Base-by-base conservation (phyloP, 2,797 vertebrate species). In the Pipistrellus nathusii region DNA sequence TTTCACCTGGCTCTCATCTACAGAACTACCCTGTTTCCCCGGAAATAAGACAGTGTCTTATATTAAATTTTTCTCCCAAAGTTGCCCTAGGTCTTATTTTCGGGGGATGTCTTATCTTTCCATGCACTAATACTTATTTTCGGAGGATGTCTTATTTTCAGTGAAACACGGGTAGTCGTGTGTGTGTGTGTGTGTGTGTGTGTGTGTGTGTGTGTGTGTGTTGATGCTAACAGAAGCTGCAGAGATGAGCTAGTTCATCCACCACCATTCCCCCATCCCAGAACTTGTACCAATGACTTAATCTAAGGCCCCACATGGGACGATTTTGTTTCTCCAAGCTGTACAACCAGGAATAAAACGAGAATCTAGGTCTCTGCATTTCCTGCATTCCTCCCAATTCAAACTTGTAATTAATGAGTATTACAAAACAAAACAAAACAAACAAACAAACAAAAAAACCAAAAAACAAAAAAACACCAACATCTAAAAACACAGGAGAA, bases 311-410 rank as follows among this genome's bases (percentile, higher is more conserved):
- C 55, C 14, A 30, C 73, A 94, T 27, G 55, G 21, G 48, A 69
- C 21, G 32, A 57, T 69, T 46, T 90, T 48, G 80, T 91, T 81
- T 55, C 48, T 51, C 78, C 44, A 80, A 75, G 86, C 57, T 53
- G 25, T 23, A 46, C 13, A 68, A 75, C 48, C 57, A 75, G 81
- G 62, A 81, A 88, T 76, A 59, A 95, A 91, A 75, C 57, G 71
- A 85, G 53, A 88, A 69, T 53, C 51, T 59, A 69, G 41, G 57
- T 44, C 27, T 53, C 41, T 25, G 13, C 77, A 46, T 55, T 86
- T 82, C 76, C 78, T 51, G 21, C 8, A 5, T n/a, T 62, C 69
- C 15, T 64, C 35, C 15, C 35, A 83, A 41, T 46, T 48, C 41
- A 80, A 75, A 88, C 30, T 68, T 51, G 59, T 62, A 55, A 80